phyloP scores from a whole-genome alignment of 1,140 invertebrate species.

The Pseudomyrmex dendroicus region DNA sequence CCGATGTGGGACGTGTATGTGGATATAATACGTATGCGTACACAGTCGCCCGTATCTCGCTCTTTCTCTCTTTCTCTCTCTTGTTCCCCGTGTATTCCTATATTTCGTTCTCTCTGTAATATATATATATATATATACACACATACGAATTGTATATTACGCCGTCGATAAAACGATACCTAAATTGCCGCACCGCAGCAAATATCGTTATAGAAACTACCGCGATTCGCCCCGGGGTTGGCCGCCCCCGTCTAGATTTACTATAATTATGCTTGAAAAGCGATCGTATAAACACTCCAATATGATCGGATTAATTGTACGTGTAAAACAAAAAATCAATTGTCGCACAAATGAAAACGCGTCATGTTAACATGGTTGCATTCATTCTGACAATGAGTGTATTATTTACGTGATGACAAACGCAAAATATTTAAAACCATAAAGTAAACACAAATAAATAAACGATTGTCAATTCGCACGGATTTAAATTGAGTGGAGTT shows the following conservation, averaged over 20 bases:
- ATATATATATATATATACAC: neutral
- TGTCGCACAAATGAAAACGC: neutral
- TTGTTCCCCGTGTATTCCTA: neutral
- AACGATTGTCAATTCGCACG: neutral
- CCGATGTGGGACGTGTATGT: slow-evolving; percentile 70
- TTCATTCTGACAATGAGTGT: neutral
- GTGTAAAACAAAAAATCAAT: slow-evolving; percentile 23
- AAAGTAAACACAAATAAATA: neutral
- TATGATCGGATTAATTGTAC: slow-evolving; percentile 32
- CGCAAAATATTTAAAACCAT: neutral
- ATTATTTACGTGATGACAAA: too few species aligned
- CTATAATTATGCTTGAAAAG: slow-evolving; percentile 72
- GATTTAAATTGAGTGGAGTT: neutral
- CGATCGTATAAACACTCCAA: slow-evolving; percentile 65
- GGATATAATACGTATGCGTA: slow-evolving; percentile 27
- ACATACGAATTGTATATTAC: slow-evolving; percentile 53
- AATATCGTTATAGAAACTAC: slow-evolving; percentile 82
- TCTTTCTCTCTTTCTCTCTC: neutral
- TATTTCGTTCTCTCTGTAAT: slow-evolving; percentile 36
- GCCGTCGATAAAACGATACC: slow-evolving; percentile 76
- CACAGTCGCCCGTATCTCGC: slow-evolving; percentile 1
- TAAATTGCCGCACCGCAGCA: slow-evolving; percentile 76
- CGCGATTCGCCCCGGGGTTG: slow-evolving; percentile 77
- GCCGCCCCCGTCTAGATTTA: slow-evolving; percentile 72
- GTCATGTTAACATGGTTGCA: neutral